A percentile compares a stretch with the other conserved stretches of the same genome.
phyloP scores from a whole-genome alignment of 2,888 invertebrate genomes.

The Falcaria lacertinaria region DNA sequence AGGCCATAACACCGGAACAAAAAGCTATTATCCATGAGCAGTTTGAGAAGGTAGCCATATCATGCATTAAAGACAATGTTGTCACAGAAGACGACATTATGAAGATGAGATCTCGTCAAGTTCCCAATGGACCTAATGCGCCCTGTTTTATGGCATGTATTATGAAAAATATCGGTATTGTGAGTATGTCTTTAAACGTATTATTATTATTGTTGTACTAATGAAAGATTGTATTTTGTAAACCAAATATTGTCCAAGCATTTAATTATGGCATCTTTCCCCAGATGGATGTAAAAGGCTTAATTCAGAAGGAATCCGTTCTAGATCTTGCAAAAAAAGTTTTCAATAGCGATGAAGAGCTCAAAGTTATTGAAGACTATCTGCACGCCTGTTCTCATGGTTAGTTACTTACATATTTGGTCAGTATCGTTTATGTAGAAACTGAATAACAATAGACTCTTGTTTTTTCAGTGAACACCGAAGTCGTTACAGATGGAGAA shows the following conservation, averaged over 20 bases:
- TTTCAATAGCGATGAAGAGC: slow-evolving; percentile 53
- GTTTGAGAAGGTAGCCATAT: slow-evolving; percentile 45
- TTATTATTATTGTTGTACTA: too few species aligned
- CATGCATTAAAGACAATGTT: slow-evolving; percentile 43
- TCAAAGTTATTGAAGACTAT: slow-evolving; percentile 48
- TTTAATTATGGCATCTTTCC: neutral
- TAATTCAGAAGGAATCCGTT: slow-evolving; percentile 51
- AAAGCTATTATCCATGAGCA: slow-evolving; percentile 46
- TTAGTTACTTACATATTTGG: slow-evolving; percentile 23
- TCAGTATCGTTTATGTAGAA: neutral
- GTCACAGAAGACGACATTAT: slow-evolving; percentile 49
- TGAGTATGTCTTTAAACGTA: too few species aligned
- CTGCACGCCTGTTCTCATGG: slow-evolving; percentile 56
- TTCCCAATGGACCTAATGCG: slow-evolving; percentile 45
- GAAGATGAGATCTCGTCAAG: slow-evolving; percentile 34
- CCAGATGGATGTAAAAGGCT: slow-evolving; percentile 56
- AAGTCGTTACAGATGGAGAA: slow-evolving; percentile 51
- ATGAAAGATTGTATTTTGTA: too few species aligned
- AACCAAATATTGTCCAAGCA: too few species aligned
- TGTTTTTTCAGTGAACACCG: slow-evolving; percentile 50
- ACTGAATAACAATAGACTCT: neutral
- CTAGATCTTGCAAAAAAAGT: slow-evolving; percentile 49
- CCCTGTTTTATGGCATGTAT: slow-evolving; percentile 64
- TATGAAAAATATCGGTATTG: slow-evolving; percentile 53
- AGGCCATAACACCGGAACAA: slow-evolving; percentile 63